Evolutionary conservation across 2,113 vertebrate species (phyloP), one percentile per base, ranked within the genome.

Genomic region (Gymnobelideus leadbeateri): DNA sequence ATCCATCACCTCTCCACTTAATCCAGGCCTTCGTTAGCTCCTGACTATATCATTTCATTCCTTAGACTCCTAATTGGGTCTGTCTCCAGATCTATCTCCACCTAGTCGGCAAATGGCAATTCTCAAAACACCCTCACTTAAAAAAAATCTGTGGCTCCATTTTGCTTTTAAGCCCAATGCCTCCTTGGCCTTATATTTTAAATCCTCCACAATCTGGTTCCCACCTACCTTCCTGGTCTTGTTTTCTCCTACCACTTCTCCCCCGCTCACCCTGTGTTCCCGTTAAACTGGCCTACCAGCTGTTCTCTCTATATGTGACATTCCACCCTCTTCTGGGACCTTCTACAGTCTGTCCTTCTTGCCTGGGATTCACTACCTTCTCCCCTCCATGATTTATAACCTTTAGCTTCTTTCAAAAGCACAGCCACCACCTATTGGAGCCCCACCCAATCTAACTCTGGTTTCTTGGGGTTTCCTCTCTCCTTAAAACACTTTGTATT

Each of bases 121-220:
- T 46, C 57, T 89, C 68, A 91, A 54, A 93, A 54, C 91, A 37
- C 92, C 89, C 26, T 68, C 51, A 91, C 47, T 92, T 61, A 90
- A 91, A 92, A 94, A 94, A 68, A 21, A 24, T 3, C 77, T 47
- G 6, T 3, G 28, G 0, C 12, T 89, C 89, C 93, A 49, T 51
- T 23, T 54, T 54, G 37, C 55, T 54, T 46, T 95, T 77, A 92
- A 61, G 53, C 92, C 91, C 47, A 92, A 95, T 24, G 26, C 26
- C 61, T 54, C 51, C n/a, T 54, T n/a, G 47, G n/a, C 46, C 49
- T 49, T 61, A 47, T 28, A 84, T 84, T 84, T 84, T 21, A 92
- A 91, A 49, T 89, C 50, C 49, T 43, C 16, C 26, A 57, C 55
- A 50, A 52, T 37, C n/a, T 21, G 53, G 49, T 26, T 25, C 50